Conservation (phyloP, 1,140 invertebrate genomes). For the Lamellibrachia luymesi region DNA sequence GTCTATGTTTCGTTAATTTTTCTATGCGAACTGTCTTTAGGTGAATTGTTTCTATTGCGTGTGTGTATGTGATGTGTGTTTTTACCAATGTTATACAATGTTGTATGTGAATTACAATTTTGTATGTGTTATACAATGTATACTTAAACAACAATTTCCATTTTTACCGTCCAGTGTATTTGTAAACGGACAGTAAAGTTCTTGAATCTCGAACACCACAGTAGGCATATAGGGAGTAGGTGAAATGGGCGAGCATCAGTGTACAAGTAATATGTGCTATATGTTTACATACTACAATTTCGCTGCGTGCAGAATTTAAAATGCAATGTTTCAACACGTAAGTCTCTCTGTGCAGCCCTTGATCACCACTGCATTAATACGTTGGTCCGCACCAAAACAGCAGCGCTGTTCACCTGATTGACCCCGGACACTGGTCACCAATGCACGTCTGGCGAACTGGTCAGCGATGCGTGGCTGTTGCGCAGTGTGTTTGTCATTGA, state of each 20-base stretch:
- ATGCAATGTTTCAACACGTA: neutral
- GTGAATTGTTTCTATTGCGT: neutral
- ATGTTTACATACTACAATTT: too few species aligned
- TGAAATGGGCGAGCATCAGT: too few species aligned
- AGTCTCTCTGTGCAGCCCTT: neutral
- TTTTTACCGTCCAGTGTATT: neutral
- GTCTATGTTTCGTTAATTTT: too few species aligned
- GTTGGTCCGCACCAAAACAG: neutral
- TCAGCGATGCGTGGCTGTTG: neutral
- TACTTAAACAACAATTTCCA: neutral
- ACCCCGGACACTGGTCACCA: neutral
- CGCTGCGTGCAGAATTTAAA: too few species aligned
- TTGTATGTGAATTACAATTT: neutral
- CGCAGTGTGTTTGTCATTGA: neutral
- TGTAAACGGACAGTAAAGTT: too few species aligned
- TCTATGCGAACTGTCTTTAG: too few species aligned
- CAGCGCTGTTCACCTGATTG: neutral
- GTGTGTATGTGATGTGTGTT: neutral
- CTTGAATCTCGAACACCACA: too few species aligned
- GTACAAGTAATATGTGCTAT: too few species aligned
- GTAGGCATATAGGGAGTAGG: too few species aligned
- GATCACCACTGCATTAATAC: neutral
- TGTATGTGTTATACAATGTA: neutral
- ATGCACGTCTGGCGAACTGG: too few species aligned
- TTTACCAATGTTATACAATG: neutral